A percentile compares a stretch with the other conserved stretches of the same genome.
Conservation (phyloP, 2,888 invertebrate genomes). For the Torymus tubicola region DNA sequence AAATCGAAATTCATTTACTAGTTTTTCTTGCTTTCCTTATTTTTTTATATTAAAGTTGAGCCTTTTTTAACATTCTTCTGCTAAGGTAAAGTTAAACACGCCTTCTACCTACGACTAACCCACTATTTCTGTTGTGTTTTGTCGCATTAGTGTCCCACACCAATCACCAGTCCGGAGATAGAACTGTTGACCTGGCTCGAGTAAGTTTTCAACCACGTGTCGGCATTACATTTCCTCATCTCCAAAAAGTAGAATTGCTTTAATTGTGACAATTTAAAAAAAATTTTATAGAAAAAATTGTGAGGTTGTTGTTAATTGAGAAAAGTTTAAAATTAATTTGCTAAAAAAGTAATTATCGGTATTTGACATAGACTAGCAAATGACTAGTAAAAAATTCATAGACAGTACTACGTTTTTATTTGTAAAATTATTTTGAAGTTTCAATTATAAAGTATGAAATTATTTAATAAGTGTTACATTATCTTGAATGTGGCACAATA, state of each 20-base stretch:
- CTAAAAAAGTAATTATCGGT: too few species aligned
- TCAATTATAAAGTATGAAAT: too few species aligned
- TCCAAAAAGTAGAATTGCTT: constrained; percentile 62
- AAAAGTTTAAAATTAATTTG: too few species aligned
- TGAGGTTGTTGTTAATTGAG: too few species aligned
- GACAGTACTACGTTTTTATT: too few species aligned
- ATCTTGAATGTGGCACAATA: too few species aligned
- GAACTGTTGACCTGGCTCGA: constrained; percentile 95
- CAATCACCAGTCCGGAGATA: constrained; percentile 91
- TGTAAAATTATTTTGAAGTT: too few species aligned
- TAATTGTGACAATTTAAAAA: constrained; percentile 39
- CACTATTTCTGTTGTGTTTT: constrained; percentile 66
- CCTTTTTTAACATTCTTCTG: constrained; percentile 13
- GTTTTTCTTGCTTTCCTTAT: background rate
- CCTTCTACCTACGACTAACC: constrained; percentile 53
- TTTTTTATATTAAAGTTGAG: background rate
- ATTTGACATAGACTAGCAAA: too few species aligned
- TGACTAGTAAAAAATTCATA: too few species aligned
- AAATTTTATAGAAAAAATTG: background rate
- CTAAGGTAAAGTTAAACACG: constrained; percentile 43
- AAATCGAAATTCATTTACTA: background rate
- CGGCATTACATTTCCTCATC: constrained; percentile 65
- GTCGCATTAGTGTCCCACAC: constrained; percentile 89
- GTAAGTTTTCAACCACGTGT: constrained; percentile 80
- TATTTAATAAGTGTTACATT: too few species aligned